A percentile compares a stretch with the other conserved stretches of the same genome.
These are phyloP conservation scores for Dinomys branickii DNA, from an alignment of 2,113 vertebrate genomes.

Conservation along the genomic window DNA sequence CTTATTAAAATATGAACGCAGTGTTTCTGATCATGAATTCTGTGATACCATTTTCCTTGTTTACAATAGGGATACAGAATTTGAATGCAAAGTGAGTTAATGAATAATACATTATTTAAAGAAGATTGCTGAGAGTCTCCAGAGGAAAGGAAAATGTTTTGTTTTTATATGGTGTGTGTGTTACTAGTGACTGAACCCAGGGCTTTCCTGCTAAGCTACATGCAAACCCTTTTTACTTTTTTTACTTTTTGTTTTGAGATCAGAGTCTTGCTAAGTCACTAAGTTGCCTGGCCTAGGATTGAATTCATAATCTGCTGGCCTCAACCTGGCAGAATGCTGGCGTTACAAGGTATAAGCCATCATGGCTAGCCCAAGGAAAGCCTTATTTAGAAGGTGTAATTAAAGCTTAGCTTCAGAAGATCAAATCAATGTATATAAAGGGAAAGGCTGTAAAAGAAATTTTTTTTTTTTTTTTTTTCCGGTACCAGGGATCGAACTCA, in stretches of 20 bases:
- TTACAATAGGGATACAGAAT: neutral
- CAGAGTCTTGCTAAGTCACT: neutral
- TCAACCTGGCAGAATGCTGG: neutral
- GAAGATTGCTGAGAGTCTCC: neutral
- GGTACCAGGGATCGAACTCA: too few relatives aligned
- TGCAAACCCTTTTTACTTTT: neutral
- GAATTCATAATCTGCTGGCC: neutral
- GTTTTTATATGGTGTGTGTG: neutral
- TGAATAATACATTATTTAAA: neutral
- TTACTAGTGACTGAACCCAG: neutral
- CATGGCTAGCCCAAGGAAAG: neutral
- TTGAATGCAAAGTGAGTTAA: slow-evolving; percentile 32
- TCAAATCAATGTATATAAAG: neutral
- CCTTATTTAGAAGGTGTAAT: neutral
- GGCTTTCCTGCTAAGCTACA: neutral
- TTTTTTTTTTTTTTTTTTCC: too few relatives aligned
- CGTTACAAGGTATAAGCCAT: neutral
- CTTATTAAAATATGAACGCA: too few relatives aligned
- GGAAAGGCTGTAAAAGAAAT: neutral
- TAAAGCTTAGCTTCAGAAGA: neutral
- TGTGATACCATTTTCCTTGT: too few relatives aligned
- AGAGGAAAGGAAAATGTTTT: slow-evolving; percentile 66
- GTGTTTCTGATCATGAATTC: too few relatives aligned
- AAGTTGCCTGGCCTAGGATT: neutral
- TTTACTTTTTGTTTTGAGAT: neutral